phyloP scores from a whole-genome alignment of 2,888 invertebrate species.

The Coenonympha arcania region DNA sequence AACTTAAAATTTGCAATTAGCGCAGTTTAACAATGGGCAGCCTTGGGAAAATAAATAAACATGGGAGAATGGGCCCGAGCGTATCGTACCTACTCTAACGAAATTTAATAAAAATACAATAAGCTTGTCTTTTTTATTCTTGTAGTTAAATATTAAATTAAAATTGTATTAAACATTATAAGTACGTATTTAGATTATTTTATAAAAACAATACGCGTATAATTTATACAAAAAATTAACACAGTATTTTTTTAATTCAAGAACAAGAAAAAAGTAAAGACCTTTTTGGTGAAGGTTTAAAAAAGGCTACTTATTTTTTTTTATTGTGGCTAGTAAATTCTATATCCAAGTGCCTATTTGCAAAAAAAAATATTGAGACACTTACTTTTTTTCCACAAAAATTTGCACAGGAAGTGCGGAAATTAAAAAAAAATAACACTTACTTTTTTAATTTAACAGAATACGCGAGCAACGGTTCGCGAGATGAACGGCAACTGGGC shows the following conservation, averaged over 20 bases:
- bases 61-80: background rate
- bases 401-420: background rate
- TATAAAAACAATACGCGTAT: too few relatives aligned
- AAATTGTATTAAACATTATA: too few relatives aligned
- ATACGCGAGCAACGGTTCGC: conserved; percentile 4
- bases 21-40: conserved; percentile 4
- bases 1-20: background rate
- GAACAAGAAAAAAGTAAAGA: too few relatives aligned
- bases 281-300: too few relatives aligned
- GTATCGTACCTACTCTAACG: background rate
- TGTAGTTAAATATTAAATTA: too few relatives aligned
- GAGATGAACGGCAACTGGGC: conserved; percentile 1
- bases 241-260: too few relatives aligned
- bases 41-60: background rate
- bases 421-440: conserved; percentile 3
- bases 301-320: background rate
- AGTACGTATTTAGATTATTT: too few relatives aligned
- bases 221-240: too few relatives aligned
- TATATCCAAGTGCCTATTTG: background rate
- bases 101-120: too few relatives aligned
- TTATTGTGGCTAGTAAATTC: background rate
- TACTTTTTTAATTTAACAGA: conserved; percentile 1
- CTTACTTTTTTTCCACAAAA: background rate
- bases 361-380: background rate
- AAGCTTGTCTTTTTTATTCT: too few relatives aligned